Base-by-base conservation (phyloP, 1,140 invertebrate genomes). In the Doryteuthis pealeii region DNA sequence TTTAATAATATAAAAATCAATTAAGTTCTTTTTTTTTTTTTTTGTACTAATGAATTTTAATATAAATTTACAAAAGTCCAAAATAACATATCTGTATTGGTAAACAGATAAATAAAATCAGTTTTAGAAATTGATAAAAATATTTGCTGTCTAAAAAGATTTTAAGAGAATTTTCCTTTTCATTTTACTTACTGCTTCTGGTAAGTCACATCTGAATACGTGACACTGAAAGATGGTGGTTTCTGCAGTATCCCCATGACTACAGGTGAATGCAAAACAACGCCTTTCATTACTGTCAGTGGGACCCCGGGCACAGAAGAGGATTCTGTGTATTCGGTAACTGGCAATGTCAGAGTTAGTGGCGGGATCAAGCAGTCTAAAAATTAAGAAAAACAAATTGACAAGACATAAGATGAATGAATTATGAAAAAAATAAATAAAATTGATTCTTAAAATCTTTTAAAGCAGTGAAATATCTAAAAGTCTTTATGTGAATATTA, bases 211-310 rank as follows among this genome's bases (percentile, higher is more conserved):
- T 76, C 96, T 91, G 89, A 99, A 99, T 33, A 98, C 94, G 90
- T 98, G 96, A 89, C 97, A 99, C 87, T 98, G 95, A 89, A 97
- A 97, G 68, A 98, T 93, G 49, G 94, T 92, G 12, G 93, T 93
- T 85, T 96, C 95, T 80, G 92, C 91, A 26, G 93, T 94, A 81
- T 96, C 94, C 28, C 91, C 91, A 84, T 98, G 96, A 35, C 95
- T 95, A 92, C 95, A 98, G 0, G 96, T 99, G 87, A 99, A 98
- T 45, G 96, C 96, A 90, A 99, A 99, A 89, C 97, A 99, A 15
- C 94, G 91, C 4, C 93, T 92, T 82, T 97, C 96, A 2, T 90
- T 88, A 28, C 93, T 93, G 72, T 92, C 92, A n/a, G 90, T 91
- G n/a, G 93, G 91, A 5, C 97, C 97, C 65, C 95, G 91, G 14